Conservation (phyloP, 2,797 vertebrate genomes). For the Macroramphosus scolopax region DNA sequence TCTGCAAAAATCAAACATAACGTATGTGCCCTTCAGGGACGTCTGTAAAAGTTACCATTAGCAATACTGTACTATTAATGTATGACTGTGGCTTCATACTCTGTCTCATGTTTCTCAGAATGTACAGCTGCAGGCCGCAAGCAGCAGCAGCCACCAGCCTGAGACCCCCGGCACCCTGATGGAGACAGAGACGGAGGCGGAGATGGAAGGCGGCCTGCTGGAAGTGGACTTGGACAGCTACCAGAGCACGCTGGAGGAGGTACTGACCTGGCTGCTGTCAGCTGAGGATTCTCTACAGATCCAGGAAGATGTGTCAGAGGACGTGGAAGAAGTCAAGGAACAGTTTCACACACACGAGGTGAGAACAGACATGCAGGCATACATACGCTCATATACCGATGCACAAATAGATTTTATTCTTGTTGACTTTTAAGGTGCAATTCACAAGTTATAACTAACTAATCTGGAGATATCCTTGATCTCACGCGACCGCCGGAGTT, state of each 20-base stretch:
- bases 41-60: too few relatives aligned
- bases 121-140: constrained; percentile 56
- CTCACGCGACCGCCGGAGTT: too few relatives aligned
- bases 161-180: constrained; percentile 81
- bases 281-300: constrained; percentile 90
- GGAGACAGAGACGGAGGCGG: constrained; percentile 76
- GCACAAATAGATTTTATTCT: too few relatives aligned
- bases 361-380: not conserved
- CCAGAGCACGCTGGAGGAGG: constrained; percentile 94
- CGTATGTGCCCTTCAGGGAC: too few relatives aligned
- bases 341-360: constrained; percentile 98
- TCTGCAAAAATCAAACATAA: too few relatives aligned
- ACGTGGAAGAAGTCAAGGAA: constrained; percentile 97
- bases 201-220: constrained; percentile 61
- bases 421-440: not conserved
- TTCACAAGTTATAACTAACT: too few relatives aligned
- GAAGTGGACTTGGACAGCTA: constrained; percentile 94
- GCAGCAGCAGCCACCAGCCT: too few relatives aligned
- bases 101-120: constrained; percentile 29
- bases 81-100: not conserved
- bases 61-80: not conserved
- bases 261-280: constrained; percentile 94
- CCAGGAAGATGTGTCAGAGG: constrained; percentile 90
- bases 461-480: too few relatives aligned
- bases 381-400: too few relatives aligned